A percentile compares a stretch with the other conserved stretches of the same genome.
Conservation (phyloP, 1,140 invertebrate genomes). For the Saccostrea cuccullata region DNA sequence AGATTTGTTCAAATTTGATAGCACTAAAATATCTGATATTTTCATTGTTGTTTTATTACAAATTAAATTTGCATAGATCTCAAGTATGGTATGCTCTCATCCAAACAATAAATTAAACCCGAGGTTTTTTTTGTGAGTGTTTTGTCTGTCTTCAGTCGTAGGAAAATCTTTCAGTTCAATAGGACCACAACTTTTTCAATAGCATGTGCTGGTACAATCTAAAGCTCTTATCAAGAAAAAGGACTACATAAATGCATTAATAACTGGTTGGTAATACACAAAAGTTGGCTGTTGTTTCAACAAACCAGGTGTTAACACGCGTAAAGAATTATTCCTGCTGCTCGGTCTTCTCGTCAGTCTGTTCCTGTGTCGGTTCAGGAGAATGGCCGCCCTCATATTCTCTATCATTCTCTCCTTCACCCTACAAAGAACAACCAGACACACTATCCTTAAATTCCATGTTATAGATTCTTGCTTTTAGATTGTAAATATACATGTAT, state of each 20-base stretch:
- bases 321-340: not conserved
- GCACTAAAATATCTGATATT: constrained; percentile 14
- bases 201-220: constrained; percentile 43
- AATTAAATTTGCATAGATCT: constrained; percentile 19
- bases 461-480: no score
- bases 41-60: not conserved
- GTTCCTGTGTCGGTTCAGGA: constrained; percentile 27
- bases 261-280: constrained; percentile 38
- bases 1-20: constrained; percentile 26
- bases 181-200: constrained; percentile 39
- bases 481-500: no score
- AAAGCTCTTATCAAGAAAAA: constrained; percentile 44
- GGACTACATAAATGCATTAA: constrained; percentile 44
- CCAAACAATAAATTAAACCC: not conserved
- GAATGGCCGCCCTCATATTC: not conserved
- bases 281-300: constrained; percentile 35
- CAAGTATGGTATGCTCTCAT: constrained; percentile 1
- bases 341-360: not conserved
- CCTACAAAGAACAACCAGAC: not conserved
- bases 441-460: no score
- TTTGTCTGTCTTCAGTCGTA: not conserved
- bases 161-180: constrained; percentile 21
- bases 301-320: constrained; percentile 41
- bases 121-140: not conserved
- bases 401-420: not conserved